These are phyloP conservation scores for Baronia brevicornis DNA, from an alignment of 2,888 invertebrate genomes.

Conservation along the genomic window DNA sequence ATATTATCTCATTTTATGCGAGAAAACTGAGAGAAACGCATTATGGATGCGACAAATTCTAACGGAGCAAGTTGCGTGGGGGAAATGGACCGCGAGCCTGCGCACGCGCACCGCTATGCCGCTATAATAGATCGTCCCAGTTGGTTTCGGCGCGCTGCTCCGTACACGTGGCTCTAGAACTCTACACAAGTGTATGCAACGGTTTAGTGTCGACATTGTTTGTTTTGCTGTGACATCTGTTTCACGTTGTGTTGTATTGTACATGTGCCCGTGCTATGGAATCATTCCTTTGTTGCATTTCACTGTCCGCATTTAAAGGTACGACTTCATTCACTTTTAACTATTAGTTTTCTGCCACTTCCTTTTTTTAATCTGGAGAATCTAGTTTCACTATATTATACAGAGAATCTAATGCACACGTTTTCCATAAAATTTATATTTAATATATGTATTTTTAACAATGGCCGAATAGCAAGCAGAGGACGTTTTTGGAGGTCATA, in stretches of 20 bases:
- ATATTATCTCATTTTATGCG: slow-evolving; percentile 13
- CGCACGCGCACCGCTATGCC: slow-evolving; percentile 65
- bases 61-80: slow-evolving; percentile 70
- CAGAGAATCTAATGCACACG: not conserved
- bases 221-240: slow-evolving; percentile 11
- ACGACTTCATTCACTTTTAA: too few relatives aligned
- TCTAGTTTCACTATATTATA: not conserved
- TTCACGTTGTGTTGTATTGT: slow-evolving; percentile 12
- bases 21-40: slow-evolving; percentile 27
- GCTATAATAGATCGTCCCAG: slow-evolving; percentile 71
- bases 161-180: slow-evolving; percentile 46
- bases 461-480: too few relatives aligned
- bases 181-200: slow-evolving; percentile 14
- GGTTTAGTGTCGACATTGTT: slow-evolving; percentile 9
- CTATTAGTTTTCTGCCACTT: too few relatives aligned
- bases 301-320: slow-evolving; percentile 6
- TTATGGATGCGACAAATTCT: slow-evolving; percentile 42
- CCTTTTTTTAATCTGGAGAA: too few relatives aligned
- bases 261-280: slow-evolving; percentile 12
- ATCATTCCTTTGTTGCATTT: slow-evolving; percentile 1
- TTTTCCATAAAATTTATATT: slow-evolving; percentile 1
- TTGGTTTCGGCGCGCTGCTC: slow-evolving; percentile 70
- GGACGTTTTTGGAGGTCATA: slow-evolving; percentile 9
- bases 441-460: too few relatives aligned
- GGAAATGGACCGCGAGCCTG: slow-evolving; percentile 71